Evolutionary conservation across 2,888 invertebrate genomes (phyloP), one percentile per base, ranked within the genome.

Genomic region (Mesorhabditis belari): DNA sequence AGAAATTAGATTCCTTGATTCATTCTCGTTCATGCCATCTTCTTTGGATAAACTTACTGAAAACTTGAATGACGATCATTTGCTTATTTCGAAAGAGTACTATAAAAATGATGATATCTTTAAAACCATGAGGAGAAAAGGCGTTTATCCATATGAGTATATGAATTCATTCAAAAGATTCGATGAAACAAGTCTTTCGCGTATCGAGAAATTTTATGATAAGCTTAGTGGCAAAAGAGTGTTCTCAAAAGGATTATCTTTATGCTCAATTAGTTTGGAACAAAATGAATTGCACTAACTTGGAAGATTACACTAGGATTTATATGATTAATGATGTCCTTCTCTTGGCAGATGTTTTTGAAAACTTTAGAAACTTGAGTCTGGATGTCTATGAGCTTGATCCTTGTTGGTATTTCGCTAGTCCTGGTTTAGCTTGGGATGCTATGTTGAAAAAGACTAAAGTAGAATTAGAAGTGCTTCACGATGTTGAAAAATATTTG

Each of bases 261-360:
- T 62, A 67, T 62, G 71, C 71, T 1, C 12, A 65, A 53, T 60
- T 67, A 25, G 58, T 71, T 2, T 73, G 66, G 71, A 58, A 67
- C 23, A 35, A 27, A 24, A 64, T 70, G n/a, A 52, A 62, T 0
- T 61, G 62, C 24, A 53, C 58, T 53, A 65, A 62, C 49, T 24
- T 67, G 19, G 63, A 62, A 3, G 61, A 75, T 25, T 73, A 74
- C 56, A 26, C 55, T 0, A 60, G 71, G 21, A 50, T 72, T 28
- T 69, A 73, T 58, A 29, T 65, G 9, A 59, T 58, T 60, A 64
- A 66, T 1, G 73, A 74, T 61, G 65, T 72, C 3, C 54, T 69
- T 6, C 55, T 72, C 17, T 63, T 77, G 21, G 71, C 71, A 9
- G 69, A 79, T 66, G 66, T 78, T 12, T 78, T 77, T 66, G 72